Base-by-base conservation (phyloP, 2,888 invertebrate genomes). In the Acronicta alni region DNA sequence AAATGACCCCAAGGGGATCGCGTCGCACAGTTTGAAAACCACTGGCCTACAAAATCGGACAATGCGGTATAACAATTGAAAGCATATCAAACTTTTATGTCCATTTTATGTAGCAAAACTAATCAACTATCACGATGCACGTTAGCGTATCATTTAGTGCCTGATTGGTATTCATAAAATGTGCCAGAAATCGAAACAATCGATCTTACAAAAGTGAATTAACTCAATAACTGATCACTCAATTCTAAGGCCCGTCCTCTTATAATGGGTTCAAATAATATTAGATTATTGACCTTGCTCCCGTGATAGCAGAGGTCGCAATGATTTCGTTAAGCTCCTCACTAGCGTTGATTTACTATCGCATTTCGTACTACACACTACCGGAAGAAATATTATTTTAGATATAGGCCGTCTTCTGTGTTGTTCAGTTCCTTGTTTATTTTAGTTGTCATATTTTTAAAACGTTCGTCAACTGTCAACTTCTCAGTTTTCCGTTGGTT, bases 261-360 rank as follows among this genome's bases (percentile, higher is more conserved):
- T 53, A 15, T 14, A 2, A n/a, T 18, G 7, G 60, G 41, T 54
- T 51, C 61, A 72, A 62, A 53, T 47, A 45, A 39, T 54, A 52
- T 59, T 56, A 57, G 26, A 58, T 62, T 55, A 53, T 48, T 47
- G 43, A 61, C 71, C 56, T 64, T 71, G 58, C 43, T 39, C 18
- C 20, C 41, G 30, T 39, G 68, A 57, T 57, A 56, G 53, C 42
- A 45, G 48, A 46, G 57, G 57, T 61, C 16, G 55, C 45, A 51
- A 23, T 39, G 18, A 51, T 23, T 55, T 46, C n/a, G 3, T 59
- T 44, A 8, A 32, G 16, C 38, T n/a, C 43, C 46, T 49, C 18
- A 35, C 37, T n/a, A n/a, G 14, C 23, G 6, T 35, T 52, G 23
- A 23, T 43, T 32, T 12, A 43, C 9, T 41, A 15, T 48, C 30